These are phyloP conservation scores for Athrips mouffetella DNA, from an alignment of 2,888 invertebrate species.

Conservation along the genomic window DNA sequence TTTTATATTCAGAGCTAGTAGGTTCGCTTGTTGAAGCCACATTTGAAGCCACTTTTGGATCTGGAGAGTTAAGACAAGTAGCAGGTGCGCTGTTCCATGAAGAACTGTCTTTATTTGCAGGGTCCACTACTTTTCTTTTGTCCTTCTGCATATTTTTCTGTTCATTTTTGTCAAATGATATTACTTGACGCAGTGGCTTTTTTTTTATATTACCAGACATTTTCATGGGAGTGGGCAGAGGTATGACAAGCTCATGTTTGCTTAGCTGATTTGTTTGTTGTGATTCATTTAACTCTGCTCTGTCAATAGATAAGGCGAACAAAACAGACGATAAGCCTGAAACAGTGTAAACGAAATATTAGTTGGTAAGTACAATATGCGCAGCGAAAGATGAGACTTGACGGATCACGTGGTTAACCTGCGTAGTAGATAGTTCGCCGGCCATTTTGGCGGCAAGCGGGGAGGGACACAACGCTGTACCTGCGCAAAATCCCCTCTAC, in stretches of 20 bases:
- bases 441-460: too few relatives aligned
- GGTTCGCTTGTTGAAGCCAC: slow-evolving; percentile 63
- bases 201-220: slow-evolving; percentile 58
- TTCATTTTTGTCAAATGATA: slow-evolving; percentile 71
- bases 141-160: slow-evolving; percentile 36
- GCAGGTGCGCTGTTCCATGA: slow-evolving; percentile 79
- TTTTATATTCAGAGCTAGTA: slow-evolving; percentile 63
- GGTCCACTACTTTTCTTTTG: slow-evolving; percentile 34
- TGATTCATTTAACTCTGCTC: slow-evolving; percentile 85
- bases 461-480: too few relatives aligned
- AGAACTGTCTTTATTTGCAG: slow-evolving; percentile 36
- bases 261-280: slow-evolving; percentile 65
- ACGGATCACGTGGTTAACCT: too few relatives aligned
- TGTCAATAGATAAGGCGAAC: slow-evolving; percentile 95
- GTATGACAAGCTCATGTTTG: slow-evolving; percentile 83
- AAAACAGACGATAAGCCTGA: slow-evolving; percentile 91
- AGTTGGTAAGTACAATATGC: neutral
- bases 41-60: slow-evolving; percentile 50
- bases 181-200: slow-evolving; percentile 68
- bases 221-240: slow-evolving; percentile 80
- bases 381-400: too few relatives aligned
- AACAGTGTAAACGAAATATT: slow-evolving; percentile 33
- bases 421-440: too few relatives aligned
- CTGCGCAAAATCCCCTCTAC: too few relatives aligned
- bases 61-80: slow-evolving; percentile 81